Evolutionary conservation across 2,797 vertebrate species (phyloP).

Genomic region (Potorous gilbertii): DNA sequence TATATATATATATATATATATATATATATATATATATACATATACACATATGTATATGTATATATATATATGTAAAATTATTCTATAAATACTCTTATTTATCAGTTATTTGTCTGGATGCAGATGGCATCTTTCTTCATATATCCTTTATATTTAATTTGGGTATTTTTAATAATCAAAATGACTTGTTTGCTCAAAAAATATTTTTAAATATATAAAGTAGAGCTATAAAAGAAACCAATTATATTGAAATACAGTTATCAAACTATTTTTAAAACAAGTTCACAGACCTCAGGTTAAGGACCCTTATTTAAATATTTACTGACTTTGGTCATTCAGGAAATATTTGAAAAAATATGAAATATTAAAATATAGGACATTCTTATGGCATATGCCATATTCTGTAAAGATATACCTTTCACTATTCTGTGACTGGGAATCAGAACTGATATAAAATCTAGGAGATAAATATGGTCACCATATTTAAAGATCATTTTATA

Average conservation of each 20-base stretch:
- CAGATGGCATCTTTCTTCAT: no score
- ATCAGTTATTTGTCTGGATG: no score
- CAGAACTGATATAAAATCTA: neutral
- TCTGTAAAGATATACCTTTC: neutral
- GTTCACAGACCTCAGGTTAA: neutral
- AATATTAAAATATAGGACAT: neutral
- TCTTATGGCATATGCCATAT: neutral
- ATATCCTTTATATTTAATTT: no score
- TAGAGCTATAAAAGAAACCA: no score
- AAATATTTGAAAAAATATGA: neutral
- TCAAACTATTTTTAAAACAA: neutral
- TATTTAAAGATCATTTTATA: conserved; percentile 11
- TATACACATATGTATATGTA: no score
- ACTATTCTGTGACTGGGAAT: neutral
- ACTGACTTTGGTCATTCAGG: neutral
- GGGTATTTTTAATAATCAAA: no score
- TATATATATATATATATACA: no score
- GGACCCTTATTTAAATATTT: neutral
- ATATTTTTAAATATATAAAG: no score
- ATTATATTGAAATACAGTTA: neutral
- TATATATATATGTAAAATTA: no score
- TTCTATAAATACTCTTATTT: no score
- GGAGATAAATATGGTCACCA: neutral
- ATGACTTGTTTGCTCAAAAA: no score
- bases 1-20: no score